A percentile compares a stretch with the other conserved stretches of the same genome.
Evolutionary conservation across 2,113 vertebrate genomes (phyloP).

Genomic region (Tretioscincus oriximinensis): DNA sequence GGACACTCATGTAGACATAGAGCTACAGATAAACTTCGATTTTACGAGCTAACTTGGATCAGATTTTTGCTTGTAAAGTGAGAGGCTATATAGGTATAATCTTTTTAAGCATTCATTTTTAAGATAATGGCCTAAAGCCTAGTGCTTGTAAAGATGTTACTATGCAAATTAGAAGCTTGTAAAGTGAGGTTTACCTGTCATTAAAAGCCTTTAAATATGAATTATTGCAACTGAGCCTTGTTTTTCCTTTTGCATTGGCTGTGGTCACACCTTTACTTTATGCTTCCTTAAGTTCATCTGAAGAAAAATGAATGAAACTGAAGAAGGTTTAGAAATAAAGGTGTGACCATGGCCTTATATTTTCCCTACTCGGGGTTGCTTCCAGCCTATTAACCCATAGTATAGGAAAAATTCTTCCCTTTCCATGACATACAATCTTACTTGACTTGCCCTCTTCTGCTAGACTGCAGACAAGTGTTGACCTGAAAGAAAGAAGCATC

Average conservation of each 20-base stretch:
- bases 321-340: too few relatives aligned
- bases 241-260: neutral
- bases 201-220: neutral
- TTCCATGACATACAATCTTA: neutral
- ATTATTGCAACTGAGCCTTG: neutral
- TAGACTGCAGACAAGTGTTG: neutral
- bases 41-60: too few relatives aligned
- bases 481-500: neutral
- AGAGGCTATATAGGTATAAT: too few relatives aligned
- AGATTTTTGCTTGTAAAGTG: too few relatives aligned
- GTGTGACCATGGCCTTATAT: neutral
- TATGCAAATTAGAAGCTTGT: too few relatives aligned
- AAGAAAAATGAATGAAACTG: too few relatives aligned
- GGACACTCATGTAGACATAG: neutral
- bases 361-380: neutral
- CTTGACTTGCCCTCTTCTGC: neutral
- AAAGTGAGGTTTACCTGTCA: neutral
- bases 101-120: too few relatives aligned
- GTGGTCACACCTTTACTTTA: too few relatives aligned
- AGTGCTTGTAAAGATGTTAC: too few relatives aligned
- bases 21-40: neutral
- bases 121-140: too few relatives aligned
- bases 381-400: neutral
- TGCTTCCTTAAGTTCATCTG: too few relatives aligned
- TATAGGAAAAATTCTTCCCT: neutral